Conservation (phyloP, 2,113 vertebrate species). For the Seriola dumerili region DNA sequence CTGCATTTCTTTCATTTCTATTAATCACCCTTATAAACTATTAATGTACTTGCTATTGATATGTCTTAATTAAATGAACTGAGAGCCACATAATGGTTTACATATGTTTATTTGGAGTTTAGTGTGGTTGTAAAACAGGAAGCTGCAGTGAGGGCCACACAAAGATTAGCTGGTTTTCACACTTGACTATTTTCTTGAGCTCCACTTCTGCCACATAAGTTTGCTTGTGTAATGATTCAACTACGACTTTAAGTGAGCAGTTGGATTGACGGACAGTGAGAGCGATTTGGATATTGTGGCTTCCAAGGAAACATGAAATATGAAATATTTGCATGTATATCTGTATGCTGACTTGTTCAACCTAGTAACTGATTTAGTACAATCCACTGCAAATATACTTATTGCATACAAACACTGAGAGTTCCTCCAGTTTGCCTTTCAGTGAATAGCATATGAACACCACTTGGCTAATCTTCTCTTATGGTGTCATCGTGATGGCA, state of each 20-base stretch:
- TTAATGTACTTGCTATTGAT: neutral
- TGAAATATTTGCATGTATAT: conserved; percentile 5
- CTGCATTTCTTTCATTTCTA: neutral
- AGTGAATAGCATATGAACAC: neutral
- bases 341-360: neutral
- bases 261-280: neutral
- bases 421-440: neutral
- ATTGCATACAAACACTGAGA: neutral
- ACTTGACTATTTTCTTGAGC: conserved; percentile 10
- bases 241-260: neutral
- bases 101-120: neutral
- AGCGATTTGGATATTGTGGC: neutral
- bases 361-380: neutral
- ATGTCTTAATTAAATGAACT: neutral
- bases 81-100: neutral
- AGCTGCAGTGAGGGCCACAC: neutral
- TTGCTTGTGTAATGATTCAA: neutral
- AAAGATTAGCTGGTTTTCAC: conserved; percentile 23
- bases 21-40: neutral
- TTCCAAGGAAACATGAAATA: conserved; percentile 24
- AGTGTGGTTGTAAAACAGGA: neutral
- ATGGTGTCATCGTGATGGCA: neutral
- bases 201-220: conserved; percentile 6
- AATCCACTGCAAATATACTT: neutral
- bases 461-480: neutral